These are phyloP conservation scores for Syngnathus rostellatus DNA, from an alignment of 2,797 vertebrate species.

Conservation along the genomic window DNA sequence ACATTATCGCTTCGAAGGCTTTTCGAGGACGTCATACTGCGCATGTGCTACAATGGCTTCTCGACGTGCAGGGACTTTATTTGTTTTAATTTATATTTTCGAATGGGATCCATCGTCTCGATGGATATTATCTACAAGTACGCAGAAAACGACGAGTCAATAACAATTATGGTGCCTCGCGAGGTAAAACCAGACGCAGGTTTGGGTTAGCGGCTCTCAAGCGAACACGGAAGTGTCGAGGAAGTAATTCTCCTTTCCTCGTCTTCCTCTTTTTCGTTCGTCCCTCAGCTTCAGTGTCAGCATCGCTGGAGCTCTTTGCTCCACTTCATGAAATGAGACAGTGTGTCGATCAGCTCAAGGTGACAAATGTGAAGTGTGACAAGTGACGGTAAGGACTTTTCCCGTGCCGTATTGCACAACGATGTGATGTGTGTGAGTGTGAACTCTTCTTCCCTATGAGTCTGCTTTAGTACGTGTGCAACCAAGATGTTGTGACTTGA, in stretches of 20 bases:
- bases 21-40: not conserved
- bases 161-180: not conserved
- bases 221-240: conserved; percentile 35
- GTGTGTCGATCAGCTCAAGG: conserved; percentile 22
- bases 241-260: not conserved
- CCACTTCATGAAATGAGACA: conserved; percentile 23
- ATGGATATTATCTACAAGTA: not conserved
- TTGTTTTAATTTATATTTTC: not conserved
- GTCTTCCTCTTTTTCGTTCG: conserved; percentile 19
- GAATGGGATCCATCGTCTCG: not conserved
- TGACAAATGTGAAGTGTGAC: conserved; percentile 26
- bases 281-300: conserved; percentile 37
- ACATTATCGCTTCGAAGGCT: not conserved
- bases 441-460: conserved; percentile 28
- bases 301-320: conserved; percentile 29
- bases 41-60: not conserved
- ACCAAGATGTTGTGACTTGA: not conserved
- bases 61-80: not conserved
- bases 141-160: not conserved
- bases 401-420: not conserved
- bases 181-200: not conserved
- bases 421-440: not conserved
- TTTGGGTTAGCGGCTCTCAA: not conserved
- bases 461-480: conserved; percentile 25
- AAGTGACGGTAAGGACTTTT: conserved; percentile 42